phyloP scores from a whole-genome alignment of 2,113 vertebrate species.

The Poicephalus gulielmi region DNA sequence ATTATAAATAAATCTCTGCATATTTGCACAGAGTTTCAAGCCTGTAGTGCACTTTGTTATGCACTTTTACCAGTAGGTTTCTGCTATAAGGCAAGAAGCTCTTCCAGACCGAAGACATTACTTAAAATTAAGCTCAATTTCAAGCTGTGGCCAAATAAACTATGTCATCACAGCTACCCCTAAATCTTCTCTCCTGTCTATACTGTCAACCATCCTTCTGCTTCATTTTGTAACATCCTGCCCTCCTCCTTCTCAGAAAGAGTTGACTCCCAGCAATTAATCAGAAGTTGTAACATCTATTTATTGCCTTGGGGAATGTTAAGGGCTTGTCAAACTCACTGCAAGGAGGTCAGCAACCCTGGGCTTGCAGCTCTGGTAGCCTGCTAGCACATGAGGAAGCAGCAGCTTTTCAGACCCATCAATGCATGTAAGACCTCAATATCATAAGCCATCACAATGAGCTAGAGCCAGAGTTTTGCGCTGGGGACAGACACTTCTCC shows the following conservation, averaged over 20 bases:
- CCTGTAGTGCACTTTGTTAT: not conserved
- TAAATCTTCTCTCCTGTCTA: not conserved
- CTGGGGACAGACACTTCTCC: not conserved
- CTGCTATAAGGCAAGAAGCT: not conserved
- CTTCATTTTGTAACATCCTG: not conserved
- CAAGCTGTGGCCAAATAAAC: not conserved
- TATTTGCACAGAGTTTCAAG: not conserved
- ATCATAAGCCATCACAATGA: not conserved
- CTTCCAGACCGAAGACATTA: not conserved
- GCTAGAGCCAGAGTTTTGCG: not conserved
- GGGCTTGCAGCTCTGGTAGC: not conserved
- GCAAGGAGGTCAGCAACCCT: not conserved
- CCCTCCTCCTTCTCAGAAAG: not conserved
- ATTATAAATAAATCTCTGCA: not conserved
- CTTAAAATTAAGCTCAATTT: not conserved
- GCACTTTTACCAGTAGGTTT: not conserved
- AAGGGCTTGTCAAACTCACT: not conserved
- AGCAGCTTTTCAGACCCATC: not conserved
- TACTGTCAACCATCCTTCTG: not conserved
- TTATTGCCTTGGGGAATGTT: not conserved
- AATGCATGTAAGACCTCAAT: not conserved
- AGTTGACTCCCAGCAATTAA: not conserved
- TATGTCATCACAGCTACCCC: not conserved
- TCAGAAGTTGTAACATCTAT: not conserved
- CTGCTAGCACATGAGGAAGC: not conserved